A percentile compares a stretch with the other conserved stretches of the same genome.
phyloP scores from a whole-genome alignment of 2,113 vertebrate species.

The Myxocyprinus asiaticus region DNA sequence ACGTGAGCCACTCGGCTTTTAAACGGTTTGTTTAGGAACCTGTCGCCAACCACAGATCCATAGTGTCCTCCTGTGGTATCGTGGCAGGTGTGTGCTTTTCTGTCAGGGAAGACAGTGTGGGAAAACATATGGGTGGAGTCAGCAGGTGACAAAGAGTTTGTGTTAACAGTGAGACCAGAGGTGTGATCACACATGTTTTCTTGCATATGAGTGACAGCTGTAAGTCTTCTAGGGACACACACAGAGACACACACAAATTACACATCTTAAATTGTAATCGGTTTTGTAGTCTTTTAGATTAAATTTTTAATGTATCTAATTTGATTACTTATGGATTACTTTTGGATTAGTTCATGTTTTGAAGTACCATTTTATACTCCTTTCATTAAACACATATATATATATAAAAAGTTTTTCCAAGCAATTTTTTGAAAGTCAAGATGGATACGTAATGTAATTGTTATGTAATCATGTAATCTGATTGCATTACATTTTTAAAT shows the following conservation, averaged over 20 bases:
- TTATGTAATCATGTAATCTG: too few species aligned
- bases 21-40: slow-evolving; percentile 7
- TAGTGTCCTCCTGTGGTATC: neutral
- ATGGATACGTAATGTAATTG: too few species aligned
- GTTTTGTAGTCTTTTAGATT: too few species aligned
- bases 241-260: neutral
- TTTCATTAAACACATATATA: too few species aligned
- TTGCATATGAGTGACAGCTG: slow-evolving; percentile 32
- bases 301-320: too few species aligned
- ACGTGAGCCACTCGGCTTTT: neutral
- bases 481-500: too few species aligned
- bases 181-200: neutral
- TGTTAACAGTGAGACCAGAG: too few species aligned
- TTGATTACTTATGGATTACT: too few species aligned
- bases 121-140: slow-evolving; percentile 6
- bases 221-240: neutral
- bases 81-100: slow-evolving; percentile 30
- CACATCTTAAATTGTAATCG: neutral
- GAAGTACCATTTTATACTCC: too few species aligned
- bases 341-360: too few species aligned
- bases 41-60: slow-evolving; percentile 10
- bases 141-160: neutral
- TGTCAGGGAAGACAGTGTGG: slow-evolving; percentile 5
- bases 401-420: too few species aligned
- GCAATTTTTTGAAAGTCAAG: too few species aligned